Conservation (phyloP, 2,888 invertebrate genomes). For the Rhopalosiphum nymphaeae region DNA sequence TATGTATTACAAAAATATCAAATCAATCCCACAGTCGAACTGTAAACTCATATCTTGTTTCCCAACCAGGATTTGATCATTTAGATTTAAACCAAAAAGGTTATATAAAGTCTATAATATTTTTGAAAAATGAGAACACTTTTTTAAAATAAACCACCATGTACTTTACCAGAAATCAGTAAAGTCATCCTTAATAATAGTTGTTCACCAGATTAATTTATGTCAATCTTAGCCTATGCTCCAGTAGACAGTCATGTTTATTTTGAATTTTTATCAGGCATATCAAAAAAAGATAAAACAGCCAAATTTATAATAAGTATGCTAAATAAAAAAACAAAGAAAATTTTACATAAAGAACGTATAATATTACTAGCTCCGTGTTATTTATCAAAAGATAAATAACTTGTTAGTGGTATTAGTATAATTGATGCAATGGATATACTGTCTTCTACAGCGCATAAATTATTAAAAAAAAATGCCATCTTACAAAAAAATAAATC, state of each 20-base stretch:
- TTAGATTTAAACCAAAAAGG: neutral
- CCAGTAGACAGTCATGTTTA: neutral
- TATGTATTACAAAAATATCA: too few species aligned
- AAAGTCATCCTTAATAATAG: neutral
- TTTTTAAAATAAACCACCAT: neutral
- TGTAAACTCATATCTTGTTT: neutral
- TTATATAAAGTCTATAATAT: neutral
- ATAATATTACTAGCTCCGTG: neutral
- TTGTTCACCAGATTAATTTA: neutral
- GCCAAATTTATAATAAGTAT: neutral
- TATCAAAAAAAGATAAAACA: neutral
- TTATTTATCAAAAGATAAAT: neutral
- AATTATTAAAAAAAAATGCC: neutral
- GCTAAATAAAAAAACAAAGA: neutral
- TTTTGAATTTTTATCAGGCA: neutral
- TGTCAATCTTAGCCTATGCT: neutral
- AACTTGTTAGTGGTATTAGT: neutral
- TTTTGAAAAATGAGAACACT: conserved; percentile 16
- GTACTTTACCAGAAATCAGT: neutral
- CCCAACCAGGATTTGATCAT: neutral
- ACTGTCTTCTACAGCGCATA: neutral
- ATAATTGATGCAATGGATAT: neutral
- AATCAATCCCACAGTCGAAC: neutral
- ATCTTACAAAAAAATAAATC: neutral
- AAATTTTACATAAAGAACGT: neutral